These are phyloP conservation scores for Drosophila quinaria DNA, from an alignment of 2,888 invertebrate species.

Conservation along the genomic window DNA sequence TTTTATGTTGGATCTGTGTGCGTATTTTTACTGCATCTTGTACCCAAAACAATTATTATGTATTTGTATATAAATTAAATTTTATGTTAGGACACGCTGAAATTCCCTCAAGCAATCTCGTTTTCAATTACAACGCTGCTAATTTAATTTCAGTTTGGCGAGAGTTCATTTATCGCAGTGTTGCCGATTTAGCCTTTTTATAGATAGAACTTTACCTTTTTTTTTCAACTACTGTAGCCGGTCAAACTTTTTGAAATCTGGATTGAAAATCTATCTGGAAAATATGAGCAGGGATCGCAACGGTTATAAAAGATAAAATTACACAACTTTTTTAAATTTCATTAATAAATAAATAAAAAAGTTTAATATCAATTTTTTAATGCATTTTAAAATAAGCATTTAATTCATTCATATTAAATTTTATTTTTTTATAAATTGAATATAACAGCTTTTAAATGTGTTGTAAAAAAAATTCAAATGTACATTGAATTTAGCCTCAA, in stretches of 20 bases:
- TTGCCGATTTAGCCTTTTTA: background rate
- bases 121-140: constrained; percentile 63
- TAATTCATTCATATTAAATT: too few relatives aligned
- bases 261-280: too few relatives aligned
- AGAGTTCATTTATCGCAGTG: background rate
- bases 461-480: background rate
- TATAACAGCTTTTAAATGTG: too few relatives aligned
- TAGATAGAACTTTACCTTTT: background rate
- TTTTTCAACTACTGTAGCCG: background rate
- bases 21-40: constrained; percentile 17
- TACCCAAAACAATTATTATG: constrained; percentile 12
- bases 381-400: too few relatives aligned
- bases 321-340: too few relatives aligned
- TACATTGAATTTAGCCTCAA: constrained; percentile 9
- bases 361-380: too few relatives aligned
- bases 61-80: constrained; percentile 49
- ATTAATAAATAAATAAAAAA: too few relatives aligned
- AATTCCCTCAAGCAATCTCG: constrained; percentile 57
- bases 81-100: constrained; percentile 36
- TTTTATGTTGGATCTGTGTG: constrained; percentile 7
- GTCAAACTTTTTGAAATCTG: too few relatives aligned
- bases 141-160: constrained; percentile 57
- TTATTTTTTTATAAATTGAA: too few relatives aligned
- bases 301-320: too few relatives aligned
- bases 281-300: too few relatives aligned